Base-by-base conservation (phyloP, 2,113 vertebrate genomes). In the Acrocephalus arundinaceus region DNA sequence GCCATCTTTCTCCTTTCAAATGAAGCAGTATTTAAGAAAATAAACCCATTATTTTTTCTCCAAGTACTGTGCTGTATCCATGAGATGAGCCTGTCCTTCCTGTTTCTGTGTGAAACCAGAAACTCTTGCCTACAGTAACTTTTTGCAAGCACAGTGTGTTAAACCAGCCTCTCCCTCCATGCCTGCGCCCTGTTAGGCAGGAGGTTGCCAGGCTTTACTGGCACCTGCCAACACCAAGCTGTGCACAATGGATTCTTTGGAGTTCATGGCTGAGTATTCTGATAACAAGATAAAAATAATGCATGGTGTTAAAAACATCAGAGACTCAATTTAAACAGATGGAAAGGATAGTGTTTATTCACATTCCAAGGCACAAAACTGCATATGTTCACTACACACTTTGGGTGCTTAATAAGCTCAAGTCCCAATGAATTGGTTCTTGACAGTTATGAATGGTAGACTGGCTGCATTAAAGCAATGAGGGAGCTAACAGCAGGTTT, bases 381-480 rank as follows among this genome's bases (percentile, higher is more conserved):
- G 89, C 45, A 30, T 81, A 70, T 94, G 95, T 91, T 95, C 84
- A 89, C 87, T 73, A 73, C 80, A 87, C 95, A 66, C 89, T 97
- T 96, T 96, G 95, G 96, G 84, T 90, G 95, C 96, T 97, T 98
- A 98, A 98, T 98, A 98, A 98, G 95, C 97, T 66, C 74, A 70
- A 96, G 95, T 97, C 97, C 96, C 96, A 89, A 93, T 98, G 98
- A 98, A 98, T 98, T 94, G 88, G 92, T 98, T 98, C 97, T 97
- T 98, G 98, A 98, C 98, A 98, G 97, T 98, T 98, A 98, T 97
- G 98, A 99, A 98, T 98, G 98, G 98, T 97, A 95, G 92, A 94
- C 94, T 88, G 91, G 93, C 96, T 97, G 94, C 97, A 98, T 98
- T 98, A 98, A 98, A 97, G 96, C 97, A 97, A 97, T 95, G 96